These are phyloP conservation scores for Scatophagus argus DNA, from an alignment of 2,113 vertebrate genomes.

Conservation along the genomic window DNA sequence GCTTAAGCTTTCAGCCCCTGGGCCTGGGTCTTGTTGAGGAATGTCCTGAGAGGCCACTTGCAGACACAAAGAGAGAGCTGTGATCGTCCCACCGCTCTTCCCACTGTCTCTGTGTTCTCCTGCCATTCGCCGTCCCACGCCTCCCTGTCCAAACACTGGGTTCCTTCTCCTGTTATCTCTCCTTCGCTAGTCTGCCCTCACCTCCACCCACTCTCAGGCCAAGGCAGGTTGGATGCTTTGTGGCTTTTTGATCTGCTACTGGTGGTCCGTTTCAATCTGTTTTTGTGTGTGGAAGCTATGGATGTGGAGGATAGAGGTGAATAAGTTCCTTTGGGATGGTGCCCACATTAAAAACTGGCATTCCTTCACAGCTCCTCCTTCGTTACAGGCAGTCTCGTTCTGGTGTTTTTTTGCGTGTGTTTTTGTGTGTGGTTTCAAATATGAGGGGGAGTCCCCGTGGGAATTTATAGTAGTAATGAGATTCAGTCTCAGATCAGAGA, in stretches of 20 bases:
- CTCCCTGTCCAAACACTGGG: slow-evolving; percentile 64
- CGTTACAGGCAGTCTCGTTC: slow-evolving; percentile 40
- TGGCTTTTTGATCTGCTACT: slow-evolving; percentile 37
- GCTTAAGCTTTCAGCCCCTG: slow-evolving; percentile 10
- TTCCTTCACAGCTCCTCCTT: slow-evolving; percentile 50
- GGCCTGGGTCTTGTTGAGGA: slow-evolving; percentile 50
- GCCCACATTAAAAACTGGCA: slow-evolving; percentile 34
- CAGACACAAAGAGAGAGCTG: slow-evolving; percentile 73
- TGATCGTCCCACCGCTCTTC: slow-evolving; percentile 76
- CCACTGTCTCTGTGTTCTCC: slow-evolving; percentile 70
- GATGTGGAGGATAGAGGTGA: slow-evolving; percentile 53
- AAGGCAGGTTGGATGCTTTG: slow-evolving; percentile 46
- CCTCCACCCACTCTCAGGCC: slow-evolving; percentile 50
- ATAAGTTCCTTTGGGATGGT: slow-evolving; percentile 5
- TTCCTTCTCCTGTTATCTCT: slow-evolving; percentile 59
- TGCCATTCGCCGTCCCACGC: slow-evolving; percentile 71
- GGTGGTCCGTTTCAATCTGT: slow-evolving; percentile 7
- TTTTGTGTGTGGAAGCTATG: slow-evolving; percentile 6
- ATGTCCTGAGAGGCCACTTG: slow-evolving; percentile 51
- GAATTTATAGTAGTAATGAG: slow-evolving; percentile 63
- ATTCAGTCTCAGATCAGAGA: slow-evolving; percentile 57
- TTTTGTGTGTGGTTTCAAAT: slow-evolving; percentile 45
- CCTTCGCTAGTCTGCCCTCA: slow-evolving; percentile 30
- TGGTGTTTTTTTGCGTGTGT: slow-evolving; percentile 1
- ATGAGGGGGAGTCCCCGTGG: slow-evolving; percentile 43